Conservation (phyloP, 2,113 vertebrate genomes). For the Nicator chloris region DNA sequence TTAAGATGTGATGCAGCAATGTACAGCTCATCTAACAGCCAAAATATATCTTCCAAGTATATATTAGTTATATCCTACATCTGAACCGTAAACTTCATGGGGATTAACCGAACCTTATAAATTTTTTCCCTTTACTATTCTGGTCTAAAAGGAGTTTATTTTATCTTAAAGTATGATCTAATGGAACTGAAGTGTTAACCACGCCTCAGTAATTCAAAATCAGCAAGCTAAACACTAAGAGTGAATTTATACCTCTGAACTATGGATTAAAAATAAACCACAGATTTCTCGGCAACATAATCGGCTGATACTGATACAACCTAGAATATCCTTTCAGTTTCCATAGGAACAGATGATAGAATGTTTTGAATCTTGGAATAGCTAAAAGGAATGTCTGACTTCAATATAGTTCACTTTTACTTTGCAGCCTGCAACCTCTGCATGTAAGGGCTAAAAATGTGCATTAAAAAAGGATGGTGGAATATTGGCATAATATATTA, state of each 20-base stretch:
- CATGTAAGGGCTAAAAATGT: not conserved
- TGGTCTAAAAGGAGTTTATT: not conserved
- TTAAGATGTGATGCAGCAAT: not conserved
- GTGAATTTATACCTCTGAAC: slow-evolving; percentile 56
- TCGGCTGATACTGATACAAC: slow-evolving; percentile 69
- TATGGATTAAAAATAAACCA: slow-evolving; percentile 69
- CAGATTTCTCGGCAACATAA: slow-evolving; percentile 61
- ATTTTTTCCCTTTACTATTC: not conserved
- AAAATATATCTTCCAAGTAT: not conserved
- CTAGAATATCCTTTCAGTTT: slow-evolving; percentile 73
- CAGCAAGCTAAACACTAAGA: slow-evolving; percentile 12
- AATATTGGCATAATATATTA: not conserved
- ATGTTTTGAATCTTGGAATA: slow-evolving; percentile 63
- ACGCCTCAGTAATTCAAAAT: slow-evolving; percentile 36
- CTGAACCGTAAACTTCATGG: not conserved
- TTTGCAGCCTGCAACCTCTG: slow-evolving; percentile 13
- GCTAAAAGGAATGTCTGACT: slow-evolving; percentile 44
- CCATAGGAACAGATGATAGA: slow-evolving; percentile 72
- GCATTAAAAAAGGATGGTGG: not conserved
- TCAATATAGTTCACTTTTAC: slow-evolving; percentile 28
- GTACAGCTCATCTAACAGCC: not conserved
- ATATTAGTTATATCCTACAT: not conserved
- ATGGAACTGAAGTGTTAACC: slow-evolving; percentile 22
- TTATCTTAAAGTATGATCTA: slow-evolving; percentile 30
- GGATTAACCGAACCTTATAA: not conserved